Evolutionary conservation across 2,888 invertebrate genomes (phyloP).

Genomic region (Zaprionus bogoriensis): DNA sequence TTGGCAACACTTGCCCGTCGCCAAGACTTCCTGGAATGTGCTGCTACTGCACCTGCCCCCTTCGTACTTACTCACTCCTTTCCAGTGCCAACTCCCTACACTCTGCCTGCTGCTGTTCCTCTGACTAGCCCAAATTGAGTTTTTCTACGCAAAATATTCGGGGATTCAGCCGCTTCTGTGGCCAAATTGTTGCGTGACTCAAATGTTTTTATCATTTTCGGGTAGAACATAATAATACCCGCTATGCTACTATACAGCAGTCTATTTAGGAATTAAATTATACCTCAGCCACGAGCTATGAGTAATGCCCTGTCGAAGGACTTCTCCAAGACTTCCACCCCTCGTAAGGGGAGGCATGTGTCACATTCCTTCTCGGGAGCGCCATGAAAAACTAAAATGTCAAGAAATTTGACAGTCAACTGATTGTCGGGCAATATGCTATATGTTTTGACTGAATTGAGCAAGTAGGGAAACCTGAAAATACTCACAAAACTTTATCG

Average conservation of each 20-base stretch:
- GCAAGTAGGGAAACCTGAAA: background rate
- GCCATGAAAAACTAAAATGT: slow-evolving; percentile 71
- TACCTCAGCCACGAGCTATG: slow-evolving; percentile 36
- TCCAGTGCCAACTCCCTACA: too few relatives aligned
- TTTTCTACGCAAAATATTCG: slow-evolving; percentile 65
- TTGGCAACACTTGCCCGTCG: slow-evolving; percentile 46
- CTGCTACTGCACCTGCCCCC: background rate
- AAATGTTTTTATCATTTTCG: slow-evolving; percentile 77
- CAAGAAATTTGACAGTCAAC: slow-evolving; percentile 75
- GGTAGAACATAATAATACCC: slow-evolving; percentile 62
- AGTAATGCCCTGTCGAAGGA: slow-evolving; percentile 55
- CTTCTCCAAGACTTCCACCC: background rate
- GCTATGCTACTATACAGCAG: slow-evolving; percentile 58
- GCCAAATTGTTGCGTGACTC: slow-evolving; percentile 71
- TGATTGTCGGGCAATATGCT: slow-evolving; percentile 65
- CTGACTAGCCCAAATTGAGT: slow-evolving; percentile 59
- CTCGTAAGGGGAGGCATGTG: slow-evolving; percentile 13
- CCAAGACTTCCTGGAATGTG: slow-evolving; percentile 23
- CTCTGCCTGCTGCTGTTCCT: background rate
- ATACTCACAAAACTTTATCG: background rate
- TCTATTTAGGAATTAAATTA: slow-evolving; percentile 63
- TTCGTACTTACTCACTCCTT: too few relatives aligned
- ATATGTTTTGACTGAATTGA: slow-evolving; percentile 5
- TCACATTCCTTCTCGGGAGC: slow-evolving; percentile 16
- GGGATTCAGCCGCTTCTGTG: slow-evolving; percentile 14